phyloP scores from a whole-genome alignment of 1,140 invertebrate species.

The Drosophila pseudoobscura region DNA sequence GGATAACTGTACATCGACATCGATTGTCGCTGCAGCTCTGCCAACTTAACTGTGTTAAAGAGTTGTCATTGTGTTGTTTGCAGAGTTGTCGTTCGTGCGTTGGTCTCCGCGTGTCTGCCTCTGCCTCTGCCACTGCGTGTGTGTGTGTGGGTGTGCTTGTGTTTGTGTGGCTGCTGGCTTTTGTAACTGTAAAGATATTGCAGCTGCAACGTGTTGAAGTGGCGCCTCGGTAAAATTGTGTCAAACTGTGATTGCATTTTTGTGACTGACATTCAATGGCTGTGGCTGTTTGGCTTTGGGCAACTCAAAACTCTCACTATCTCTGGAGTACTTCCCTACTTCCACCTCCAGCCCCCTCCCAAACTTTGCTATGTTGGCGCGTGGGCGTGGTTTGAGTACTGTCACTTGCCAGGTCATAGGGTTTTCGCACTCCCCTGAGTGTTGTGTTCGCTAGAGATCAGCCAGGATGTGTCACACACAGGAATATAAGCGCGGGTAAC shows the following conservation, averaged over 20 bases:
- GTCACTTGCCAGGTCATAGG: constrained; percentile 25
- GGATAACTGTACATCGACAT: constrained; percentile 36
- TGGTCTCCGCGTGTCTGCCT: constrained; percentile 32
- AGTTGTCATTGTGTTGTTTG: constrained; percentile 79
- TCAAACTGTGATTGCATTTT: constrained; percentile 81
- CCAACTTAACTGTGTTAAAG: constrained; percentile 77
- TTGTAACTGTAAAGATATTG: constrained; percentile 69
- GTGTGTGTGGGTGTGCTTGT: background rate
- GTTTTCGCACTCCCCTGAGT: constrained; percentile 1
- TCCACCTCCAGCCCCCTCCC: background rate
- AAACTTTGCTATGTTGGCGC: background rate
- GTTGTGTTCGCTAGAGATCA: constrained; percentile 15
- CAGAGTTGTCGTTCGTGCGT: constrained; percentile 71
- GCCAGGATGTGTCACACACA: no score
- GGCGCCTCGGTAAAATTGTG: constrained; percentile 77
- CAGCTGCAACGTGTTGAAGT: constrained; percentile 79
- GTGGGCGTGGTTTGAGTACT: constrained; percentile 44
- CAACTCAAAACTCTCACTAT: constrained; percentile 29
- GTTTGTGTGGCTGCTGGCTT: constrained; percentile 15
- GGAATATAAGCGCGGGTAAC: no score
- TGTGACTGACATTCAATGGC: constrained; percentile 79
- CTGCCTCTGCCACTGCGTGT: background rate
- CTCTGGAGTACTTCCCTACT: background rate
- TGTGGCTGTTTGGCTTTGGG: constrained; percentile 54
- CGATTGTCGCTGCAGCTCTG: constrained; percentile 46